phyloP scores from a whole-genome alignment of 2,113 vertebrate species.

The Boleophthalmus pectinirostris region DNA sequence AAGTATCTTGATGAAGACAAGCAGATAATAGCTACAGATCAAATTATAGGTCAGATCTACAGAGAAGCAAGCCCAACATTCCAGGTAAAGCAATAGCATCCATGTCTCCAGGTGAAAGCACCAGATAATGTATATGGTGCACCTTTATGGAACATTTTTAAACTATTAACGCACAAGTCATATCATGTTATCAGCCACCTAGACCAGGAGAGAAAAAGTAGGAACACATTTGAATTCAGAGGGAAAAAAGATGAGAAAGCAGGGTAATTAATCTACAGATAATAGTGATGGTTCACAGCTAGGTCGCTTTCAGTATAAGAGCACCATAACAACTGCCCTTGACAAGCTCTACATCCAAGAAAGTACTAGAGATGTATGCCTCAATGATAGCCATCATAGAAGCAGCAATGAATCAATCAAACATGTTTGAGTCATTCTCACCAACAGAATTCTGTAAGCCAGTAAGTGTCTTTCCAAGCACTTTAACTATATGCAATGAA shows the following conservation, averaged over 20 bases:
- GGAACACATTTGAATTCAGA: slow-evolving; percentile 37
- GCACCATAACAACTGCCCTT: slow-evolving; percentile 50
- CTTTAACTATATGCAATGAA: slow-evolving; percentile 25
- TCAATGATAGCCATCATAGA: slow-evolving; percentile 46
- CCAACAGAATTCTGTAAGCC: slow-evolving; percentile 19
- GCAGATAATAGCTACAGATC: too few species aligned
- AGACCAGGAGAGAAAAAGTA: background rate
- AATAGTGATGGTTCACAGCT: slow-evolving; percentile 51
- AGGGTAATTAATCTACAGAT: slow-evolving; percentile 57
- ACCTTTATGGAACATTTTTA: background rate
- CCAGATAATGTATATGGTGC: background rate
- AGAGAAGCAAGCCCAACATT: background rate
- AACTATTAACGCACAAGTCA: slow-evolving; percentile 11
- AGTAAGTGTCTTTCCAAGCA: slow-evolving; percentile 34
- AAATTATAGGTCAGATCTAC: too few species aligned
- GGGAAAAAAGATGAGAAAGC: slow-evolving; percentile 24
- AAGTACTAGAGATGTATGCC: slow-evolving; percentile 33
- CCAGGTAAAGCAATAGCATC: too few species aligned
- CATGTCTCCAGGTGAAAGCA: too few species aligned
- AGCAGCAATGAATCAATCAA: slow-evolving; percentile 57
- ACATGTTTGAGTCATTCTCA: slow-evolving; percentile 37
- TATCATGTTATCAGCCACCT: slow-evolving; percentile 7
- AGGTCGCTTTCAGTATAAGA: slow-evolving; percentile 49
- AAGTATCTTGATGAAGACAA: too few species aligned
- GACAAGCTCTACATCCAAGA: slow-evolving; percentile 45